Base-by-base conservation (phyloP, 2,113 vertebrate species). In the Agelaius tricolor region DNA sequence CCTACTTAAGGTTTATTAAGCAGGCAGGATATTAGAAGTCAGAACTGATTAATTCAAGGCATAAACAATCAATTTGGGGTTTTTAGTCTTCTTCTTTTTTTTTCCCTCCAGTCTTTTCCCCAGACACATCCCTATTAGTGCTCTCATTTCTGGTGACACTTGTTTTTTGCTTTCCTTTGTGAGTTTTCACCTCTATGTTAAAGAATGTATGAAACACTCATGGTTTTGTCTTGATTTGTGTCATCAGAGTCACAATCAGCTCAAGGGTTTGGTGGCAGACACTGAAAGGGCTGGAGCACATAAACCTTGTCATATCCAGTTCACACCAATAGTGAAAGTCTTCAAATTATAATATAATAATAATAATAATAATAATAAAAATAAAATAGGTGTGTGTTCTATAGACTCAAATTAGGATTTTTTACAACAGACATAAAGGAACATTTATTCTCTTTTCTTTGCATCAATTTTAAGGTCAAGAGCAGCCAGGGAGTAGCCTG, bases 1-100 rank as follows among this genome's bases (percentile, higher is more conserved):
- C 76, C 82, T 83, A 54, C 55, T 78, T 63, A 58, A 73, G 89
- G 55, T 71, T 94, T 96, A 96, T 94, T 96, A 89, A 94, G 87
- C 93, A 93, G 59, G 59, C 63, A 90, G 87, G 84, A 90, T 94
- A 96, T 83, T 90, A 91, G 82, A 91, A 95, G 75, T 94, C 93
- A 91, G 75, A 94, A 91, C 59, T 91, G 75, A 95, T 94, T 94
- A 91, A 90, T 88, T 87, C 51, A 91, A 46, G 17, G 24, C 35
- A 91, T 83, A 94, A 93, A 77, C 67, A 90, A 52, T 59, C 43
- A 87, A 15, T 12, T 75, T 17, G 49, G 13, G 16, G 9, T 11
- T 47, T 76, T 72, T 28, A 44, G 23, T 13, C 11, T 33, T 22
- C 6, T 21, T 21, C 31, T 20, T 18, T 39, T 20, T 39, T 47